Evolutionary conservation across 2,888 invertebrate genomes (phyloP).

Genomic region (Athalia cordata): DNA sequence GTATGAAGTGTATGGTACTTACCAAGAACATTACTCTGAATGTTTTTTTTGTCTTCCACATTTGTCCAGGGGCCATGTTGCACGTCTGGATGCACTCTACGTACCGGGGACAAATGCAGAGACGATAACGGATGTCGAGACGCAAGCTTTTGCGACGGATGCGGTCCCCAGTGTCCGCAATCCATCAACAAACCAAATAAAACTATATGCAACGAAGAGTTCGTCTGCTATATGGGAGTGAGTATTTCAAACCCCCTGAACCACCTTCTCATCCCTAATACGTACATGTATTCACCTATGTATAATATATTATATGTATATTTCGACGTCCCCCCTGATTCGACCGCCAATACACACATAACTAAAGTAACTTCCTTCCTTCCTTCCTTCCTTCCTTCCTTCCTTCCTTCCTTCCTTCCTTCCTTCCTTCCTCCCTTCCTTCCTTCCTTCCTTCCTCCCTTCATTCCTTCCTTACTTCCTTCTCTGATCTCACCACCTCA

Average conservation of each 20-base stretch:
- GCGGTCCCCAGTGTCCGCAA: conserved; percentile 90
- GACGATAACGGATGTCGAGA: conserved; percentile 94
- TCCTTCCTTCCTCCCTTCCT: too few relatives aligned
- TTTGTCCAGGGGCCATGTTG: conserved; percentile 90
- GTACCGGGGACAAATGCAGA: conserved; percentile 90
- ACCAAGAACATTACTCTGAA: not conserved
- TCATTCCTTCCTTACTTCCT: too few relatives aligned
- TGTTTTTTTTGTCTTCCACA: conserved; percentile 8
- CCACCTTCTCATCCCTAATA: not conserved
- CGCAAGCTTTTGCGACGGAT: conserved; percentile 91
- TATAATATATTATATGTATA: conserved; percentile 8
- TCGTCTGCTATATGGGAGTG: conserved; percentile 96
- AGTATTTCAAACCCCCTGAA: conserved; percentile 67
- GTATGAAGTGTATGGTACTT: too few relatives aligned
- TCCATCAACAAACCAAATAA: conserved; percentile 93
- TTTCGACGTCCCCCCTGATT: too few relatives aligned
- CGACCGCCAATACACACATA: too few relatives aligned
- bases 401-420: too few relatives aligned
- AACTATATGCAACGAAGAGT: conserved; percentile 95
- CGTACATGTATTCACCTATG: conserved; percentile 24
- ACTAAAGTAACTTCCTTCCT: too few relatives aligned
- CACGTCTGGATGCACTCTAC: conserved; percentile 86
- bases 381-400: too few relatives aligned
- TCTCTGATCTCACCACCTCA: too few relatives aligned
- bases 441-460: too few relatives aligned